Base-by-base conservation (phyloP, 2,888 invertebrate species). In the Andrena flavipes region DNA sequence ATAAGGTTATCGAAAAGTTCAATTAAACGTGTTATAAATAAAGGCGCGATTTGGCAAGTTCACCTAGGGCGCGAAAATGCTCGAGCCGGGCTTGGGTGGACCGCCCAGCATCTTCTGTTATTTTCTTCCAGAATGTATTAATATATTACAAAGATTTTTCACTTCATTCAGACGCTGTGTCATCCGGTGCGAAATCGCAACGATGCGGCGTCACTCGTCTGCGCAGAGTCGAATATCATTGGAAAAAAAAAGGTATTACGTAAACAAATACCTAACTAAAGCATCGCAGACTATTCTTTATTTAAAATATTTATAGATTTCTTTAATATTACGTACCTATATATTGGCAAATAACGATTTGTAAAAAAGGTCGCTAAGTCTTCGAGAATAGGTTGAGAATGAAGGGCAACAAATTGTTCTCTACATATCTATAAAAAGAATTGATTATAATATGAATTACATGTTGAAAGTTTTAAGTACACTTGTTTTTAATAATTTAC, bases 391-490 rank as follows among this genome's bases (percentile, higher is more conserved):
- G 99, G 98, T 92, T 98, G 96, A 35, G 97, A 97, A 94, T 99
- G 99, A 10, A 99, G 95, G 0, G 97, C 96, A n/a, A 99, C 98
- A 95, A 99, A 99, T 94, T 99, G 99, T 92, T 99, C 97, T n/a
- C 99, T 96, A 91, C 99, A 99, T 83, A 99, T 97, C 97, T 98
- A 94, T 26, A 94, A 94, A 82, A 89, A 86, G 81, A n/a, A 67
- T 64, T 72, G 20, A 68, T n/a, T 42, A 8, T n/a, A 26, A 65
- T 30, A 62, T 29, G 29, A 10, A 54, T 8, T 42, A 62, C 42
- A 6, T 33, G 26, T 56, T 10, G 1, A 56, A 62, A 20, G 1
- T 35, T 4, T 13, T 35, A 30, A 20, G 23, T 68, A 49, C 1
- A 23, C 26, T 49, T 13, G 64, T 64, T 3, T 63, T 3, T 63